Evolutionary conservation across 2,797 vertebrate species (phyloP), one percentile per base, ranked within the genome.

Genomic region (Molossus molossus): DNA sequence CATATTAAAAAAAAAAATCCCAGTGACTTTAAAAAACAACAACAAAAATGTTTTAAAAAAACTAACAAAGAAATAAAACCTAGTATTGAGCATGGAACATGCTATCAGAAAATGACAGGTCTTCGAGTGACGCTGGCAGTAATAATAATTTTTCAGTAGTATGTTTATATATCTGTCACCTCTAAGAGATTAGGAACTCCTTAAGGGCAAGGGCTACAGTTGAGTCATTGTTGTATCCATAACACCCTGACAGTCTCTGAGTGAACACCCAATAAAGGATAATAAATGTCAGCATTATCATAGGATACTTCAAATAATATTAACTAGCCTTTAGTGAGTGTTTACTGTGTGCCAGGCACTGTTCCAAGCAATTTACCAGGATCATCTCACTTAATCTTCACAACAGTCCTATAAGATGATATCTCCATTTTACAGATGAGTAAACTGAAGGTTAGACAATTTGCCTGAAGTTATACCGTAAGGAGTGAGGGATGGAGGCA

Each of bases 361-460:
- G 65, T 87, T 91, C 60, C 90, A 95, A 92, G 65, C 76, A 92
- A 64, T 84, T 95, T 72, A 80, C 84, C 89, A 91, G 87, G 73
- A 95, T 85, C 79, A 81, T 60, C 45, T 95, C 69, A 95, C 15
- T 88, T 84, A 60, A 37, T 85, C 64, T 79, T 96, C 65, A 73
- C 72, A 94, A 77, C 79, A 83, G 64, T 81, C 40, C 79, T 87
- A 60, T 25, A 80, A 79, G 45, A 45, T 58, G 33, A 72, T 80
- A 72, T 72, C 9, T n/a, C 86, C 60, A 69, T 67, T 94, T 91
- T 77, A 65, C 64, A 96, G 95, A 80, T 23, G 88, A 96, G 57
- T 57, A 94, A 92, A 86, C 70, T 40, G 17, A 91, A 90, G 53
- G 50, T 48, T 81, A 86, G 89, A 80, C 50, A 65, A 27, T 64